A percentile compares a stretch with the other conserved stretches of the same genome.
Conservation (phyloP, 2,797 vertebrate genomes). For the Cichlasoma orientale region DNA sequence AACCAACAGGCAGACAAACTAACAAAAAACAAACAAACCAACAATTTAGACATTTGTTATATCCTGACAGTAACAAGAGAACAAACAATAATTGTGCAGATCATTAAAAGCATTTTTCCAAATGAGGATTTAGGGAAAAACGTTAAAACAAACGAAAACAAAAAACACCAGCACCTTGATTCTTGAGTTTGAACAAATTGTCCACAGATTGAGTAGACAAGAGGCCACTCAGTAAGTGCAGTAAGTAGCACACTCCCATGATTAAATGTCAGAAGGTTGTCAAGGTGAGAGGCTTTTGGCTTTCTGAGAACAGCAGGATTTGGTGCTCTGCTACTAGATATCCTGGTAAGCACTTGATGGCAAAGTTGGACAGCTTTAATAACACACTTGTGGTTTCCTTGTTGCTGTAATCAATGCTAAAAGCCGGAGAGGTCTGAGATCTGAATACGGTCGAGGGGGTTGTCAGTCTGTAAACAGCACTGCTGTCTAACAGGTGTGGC, state of each 20-base stretch:
- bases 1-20: too few relatives aligned
- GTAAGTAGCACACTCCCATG: slow-evolving; percentile 43
- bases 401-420: slow-evolving; percentile 72
- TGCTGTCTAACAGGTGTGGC: slow-evolving; percentile 34
- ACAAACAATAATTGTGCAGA: background rate
- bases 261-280: slow-evolving; percentile 70
- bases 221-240: slow-evolving; percentile 35
- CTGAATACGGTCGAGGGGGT: slow-evolving; percentile 17
- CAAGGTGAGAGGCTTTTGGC: slow-evolving; percentile 58
- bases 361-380: slow-evolving; percentile 77
- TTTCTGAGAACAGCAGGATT: slow-evolving; percentile 57
- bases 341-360: slow-evolving; percentile 74
- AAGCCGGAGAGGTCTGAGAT: slow-evolving; percentile 43
- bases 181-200: slow-evolving; percentile 20
- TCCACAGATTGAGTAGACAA: slow-evolving; percentile 15
- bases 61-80: background rate
- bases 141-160: too few relatives aligned
- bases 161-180: background rate
- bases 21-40: background rate
- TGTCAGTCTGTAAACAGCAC: slow-evolving; percentile 32
- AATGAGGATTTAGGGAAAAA: background rate
- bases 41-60: background rate
- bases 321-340: slow-evolving; percentile 63
- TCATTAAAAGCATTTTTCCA: background rate
- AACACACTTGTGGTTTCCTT: slow-evolving; percentile 64